Percentiles rank a stretch among this genome's conserved stretches.
Evolutionary conservation across 1,140 invertebrate species (phyloP).

Genomic region (Ostrea denselamellosa): DNA sequence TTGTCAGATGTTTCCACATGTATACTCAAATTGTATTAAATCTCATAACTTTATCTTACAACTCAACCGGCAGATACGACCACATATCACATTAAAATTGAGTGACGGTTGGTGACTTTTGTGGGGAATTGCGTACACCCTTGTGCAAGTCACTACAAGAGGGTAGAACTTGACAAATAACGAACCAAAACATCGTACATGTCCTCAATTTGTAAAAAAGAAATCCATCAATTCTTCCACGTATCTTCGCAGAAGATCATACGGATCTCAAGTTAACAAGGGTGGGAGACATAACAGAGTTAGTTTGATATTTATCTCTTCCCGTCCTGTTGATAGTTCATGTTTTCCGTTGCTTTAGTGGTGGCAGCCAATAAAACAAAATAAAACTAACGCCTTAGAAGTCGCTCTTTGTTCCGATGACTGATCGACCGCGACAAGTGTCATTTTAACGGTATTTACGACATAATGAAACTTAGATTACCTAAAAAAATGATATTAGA

Average conservation of each 20-base stretch:
- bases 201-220: neutral
- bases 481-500: constrained; percentile 13
- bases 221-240: constrained; percentile 20
- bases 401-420: neutral
- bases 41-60: neutral
- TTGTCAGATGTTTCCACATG: constrained; percentile 3
- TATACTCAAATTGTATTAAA: neutral
- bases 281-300: neutral
- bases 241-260: constrained; percentile 4
- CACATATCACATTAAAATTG: neutral
- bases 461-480: neutral
- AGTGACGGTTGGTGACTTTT: neutral
- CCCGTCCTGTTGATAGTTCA: neutral
- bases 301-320: neutral
- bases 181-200: neutral
- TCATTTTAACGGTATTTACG: constrained; percentile 28
- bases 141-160: constrained; percentile 12
- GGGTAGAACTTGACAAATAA: neutral
- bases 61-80: neutral
- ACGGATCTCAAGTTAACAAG: constrained; percentile 14
- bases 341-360: neutral
- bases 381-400: neutral
- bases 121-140: neutral
- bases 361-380: constrained; percentile 25
- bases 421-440: constrained; percentile 8